These are phyloP conservation scores for Eupithecia insigniata DNA, from an alignment of 2,888 invertebrate species.

Conservation along the genomic window DNA sequence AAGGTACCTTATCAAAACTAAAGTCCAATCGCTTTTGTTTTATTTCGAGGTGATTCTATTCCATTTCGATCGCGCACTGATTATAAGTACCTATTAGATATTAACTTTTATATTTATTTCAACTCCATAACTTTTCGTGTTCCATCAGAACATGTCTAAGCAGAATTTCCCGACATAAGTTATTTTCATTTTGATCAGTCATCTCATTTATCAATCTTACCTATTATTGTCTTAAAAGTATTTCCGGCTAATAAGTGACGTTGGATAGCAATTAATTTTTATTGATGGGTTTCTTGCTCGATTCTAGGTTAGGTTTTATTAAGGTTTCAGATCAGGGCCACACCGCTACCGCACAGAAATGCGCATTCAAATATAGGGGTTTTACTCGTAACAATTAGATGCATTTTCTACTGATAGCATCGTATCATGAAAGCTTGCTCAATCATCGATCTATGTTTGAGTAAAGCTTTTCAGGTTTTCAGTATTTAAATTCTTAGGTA, in stretches of 20 bases:
- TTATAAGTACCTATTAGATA: no score
- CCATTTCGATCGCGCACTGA: no score
- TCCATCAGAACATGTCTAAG: constrained; percentile 63
- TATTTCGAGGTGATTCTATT: no score
- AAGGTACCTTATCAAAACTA: no score
- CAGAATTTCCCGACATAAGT: constrained; percentile 69
- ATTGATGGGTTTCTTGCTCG: constrained; percentile 19
- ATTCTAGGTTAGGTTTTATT: not conserved
- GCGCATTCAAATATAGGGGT: no score
- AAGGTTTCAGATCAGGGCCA: no score
- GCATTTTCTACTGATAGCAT: no score
- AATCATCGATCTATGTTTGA: not conserved
- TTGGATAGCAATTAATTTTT: constrained; percentile 30
- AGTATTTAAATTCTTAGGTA: no score
- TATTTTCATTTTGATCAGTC: constrained; percentile 76
- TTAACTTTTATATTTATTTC: not conserved
- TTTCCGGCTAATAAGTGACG: constrained; percentile 37
- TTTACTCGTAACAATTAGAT: no score
- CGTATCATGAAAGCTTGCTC: not conserved
- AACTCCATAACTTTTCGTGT: constrained; percentile 46
- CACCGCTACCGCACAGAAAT: no score
- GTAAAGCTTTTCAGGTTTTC: no score
- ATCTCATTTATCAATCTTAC: constrained; percentile 71
- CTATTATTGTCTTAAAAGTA: constrained; percentile 54
- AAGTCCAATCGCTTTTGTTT: no score